Evolutionary conservation across 2,797 vertebrate species (phyloP), one percentile per base, ranked within the genome.

Genomic region (Girardinus metallicus): DNA sequence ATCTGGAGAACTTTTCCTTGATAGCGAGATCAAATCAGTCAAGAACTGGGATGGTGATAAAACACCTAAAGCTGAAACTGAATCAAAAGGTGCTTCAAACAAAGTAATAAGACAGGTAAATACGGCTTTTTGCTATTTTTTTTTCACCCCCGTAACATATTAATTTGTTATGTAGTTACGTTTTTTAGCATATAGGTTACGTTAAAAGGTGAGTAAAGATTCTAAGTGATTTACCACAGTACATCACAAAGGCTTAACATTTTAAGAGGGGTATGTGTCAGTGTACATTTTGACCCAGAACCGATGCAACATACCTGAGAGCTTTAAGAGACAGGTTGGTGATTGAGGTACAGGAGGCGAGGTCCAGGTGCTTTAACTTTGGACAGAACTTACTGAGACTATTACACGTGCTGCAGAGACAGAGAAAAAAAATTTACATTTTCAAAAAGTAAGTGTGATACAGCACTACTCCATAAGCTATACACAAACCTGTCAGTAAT

Each of bases 351-450:
- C 98, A 99, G 86, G 98, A 99, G 70, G 98, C 95, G 81, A 99
- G 94, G 91, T 99, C 98, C 85, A 99, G 96, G 91, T 99, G 98
- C 94, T 97, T 97, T 94, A 99, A 96, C 92, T 99, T 99, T 80
- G 97, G 99, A 94, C 98, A 99, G 95, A 99, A 99, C 93, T 99
- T 99, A 94, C 98, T 99, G 94, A 99, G 97, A 92, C 97, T 99
- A 89, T 97, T 97, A 93, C 98, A 99, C 1, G 98, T 99, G 85
- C 98, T 99, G 95, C 10, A 94, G 53, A 46, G 5, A 74, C 10
- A 88, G 26, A 18, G 11, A 79, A 46, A 64, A 23, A 80, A 64
- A 39, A 23, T 29, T 75, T 62, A 16, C n/a, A 5, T 44, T 75
- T 75, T 44, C 11, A 72, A 51, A 34, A 53, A 83, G 3, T 53